Percentiles rank a stretch among this genome's conserved stretches.
Evolutionary conservation across 1,140 invertebrate genomes (phyloP).

Genomic region (Bombus waltoni): DNA sequence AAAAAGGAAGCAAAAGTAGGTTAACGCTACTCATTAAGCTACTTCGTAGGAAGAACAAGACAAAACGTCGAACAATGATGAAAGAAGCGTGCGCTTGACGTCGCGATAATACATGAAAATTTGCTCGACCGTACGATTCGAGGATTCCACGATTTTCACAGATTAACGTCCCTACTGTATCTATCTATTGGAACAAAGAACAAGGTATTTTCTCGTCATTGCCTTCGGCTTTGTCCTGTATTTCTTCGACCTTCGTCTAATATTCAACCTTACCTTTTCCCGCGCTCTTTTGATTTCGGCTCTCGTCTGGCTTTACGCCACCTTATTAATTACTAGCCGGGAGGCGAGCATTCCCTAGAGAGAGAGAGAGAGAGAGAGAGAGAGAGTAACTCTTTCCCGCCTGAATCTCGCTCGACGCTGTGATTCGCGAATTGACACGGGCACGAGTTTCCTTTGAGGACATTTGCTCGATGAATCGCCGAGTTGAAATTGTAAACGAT

Average conservation of each 20-base stretch:
- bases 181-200: neutral
- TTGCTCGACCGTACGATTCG: neutral
- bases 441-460: neutral
- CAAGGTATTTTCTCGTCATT: too few relatives aligned
- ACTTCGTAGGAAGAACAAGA: neutral
- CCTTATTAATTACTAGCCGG: conserved; percentile 27
- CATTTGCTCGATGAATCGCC: neutral
- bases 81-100: neutral
- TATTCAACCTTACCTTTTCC: neutral
- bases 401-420: neutral
- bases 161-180: too few relatives aligned
- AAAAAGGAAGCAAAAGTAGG: neutral
- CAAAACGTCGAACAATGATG: neutral
- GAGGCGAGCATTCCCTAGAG: neutral
- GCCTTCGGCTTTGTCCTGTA: neutral
- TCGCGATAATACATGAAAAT: conserved; percentile 6
- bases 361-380: too few relatives aligned
- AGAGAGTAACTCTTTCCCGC: neutral
- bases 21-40: neutral
- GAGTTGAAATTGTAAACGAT: neutral
- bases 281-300: conserved; percentile 10
- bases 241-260: neutral
- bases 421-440: conserved; percentile 2
- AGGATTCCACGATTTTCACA: neutral
- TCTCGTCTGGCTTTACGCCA: neutral